A percentile compares a stretch with the other conserved stretches of the same genome.
These are phyloP conservation scores for Alloscopus bannaensis DNA, from an alignment of 2,888 invertebrate genomes.

Conservation along the genomic window DNA sequence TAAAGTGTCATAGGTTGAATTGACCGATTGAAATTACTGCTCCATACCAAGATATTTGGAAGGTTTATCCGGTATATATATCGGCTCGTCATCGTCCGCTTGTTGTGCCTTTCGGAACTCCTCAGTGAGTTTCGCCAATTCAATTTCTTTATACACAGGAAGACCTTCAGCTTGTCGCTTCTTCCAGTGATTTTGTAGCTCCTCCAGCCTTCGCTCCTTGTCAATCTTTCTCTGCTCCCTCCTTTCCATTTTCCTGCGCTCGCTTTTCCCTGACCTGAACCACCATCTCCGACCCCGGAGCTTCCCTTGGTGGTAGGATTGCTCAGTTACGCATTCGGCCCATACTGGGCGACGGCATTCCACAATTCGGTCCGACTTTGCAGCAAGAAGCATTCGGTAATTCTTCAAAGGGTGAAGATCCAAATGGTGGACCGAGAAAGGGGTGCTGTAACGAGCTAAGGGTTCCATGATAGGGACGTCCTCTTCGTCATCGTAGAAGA, in stretches of 20 bases:
- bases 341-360: constrained; percentile 70
- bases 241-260: constrained; percentile 80
- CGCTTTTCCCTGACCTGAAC: constrained; percentile 79
- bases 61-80: constrained; percentile 79
- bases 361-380: constrained; percentile 61
- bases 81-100: constrained; percentile 78
- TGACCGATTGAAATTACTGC: not conserved
- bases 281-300: constrained; percentile 69
- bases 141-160: constrained; percentile 69
- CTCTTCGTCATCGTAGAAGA: constrained; percentile 59
- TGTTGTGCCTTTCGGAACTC: constrained; percentile 61
- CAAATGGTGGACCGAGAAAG: constrained; percentile 65
- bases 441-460: constrained; percentile 63
- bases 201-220: constrained; percentile 79
- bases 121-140: constrained; percentile 63
- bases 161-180: constrained; percentile 39
- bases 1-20: not conserved
- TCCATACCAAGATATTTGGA: constrained; percentile 78
- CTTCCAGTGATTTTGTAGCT: constrained; percentile 76
- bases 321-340: constrained; percentile 54
- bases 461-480: constrained; percentile 58
- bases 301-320: constrained; percentile 67
- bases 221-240: constrained; percentile 78
- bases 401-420: constrained; percentile 67
- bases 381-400: constrained; percentile 67